phyloP scores from a whole-genome alignment of 1,140 invertebrate genomes.

The Copidosoma floridanum region DNA sequence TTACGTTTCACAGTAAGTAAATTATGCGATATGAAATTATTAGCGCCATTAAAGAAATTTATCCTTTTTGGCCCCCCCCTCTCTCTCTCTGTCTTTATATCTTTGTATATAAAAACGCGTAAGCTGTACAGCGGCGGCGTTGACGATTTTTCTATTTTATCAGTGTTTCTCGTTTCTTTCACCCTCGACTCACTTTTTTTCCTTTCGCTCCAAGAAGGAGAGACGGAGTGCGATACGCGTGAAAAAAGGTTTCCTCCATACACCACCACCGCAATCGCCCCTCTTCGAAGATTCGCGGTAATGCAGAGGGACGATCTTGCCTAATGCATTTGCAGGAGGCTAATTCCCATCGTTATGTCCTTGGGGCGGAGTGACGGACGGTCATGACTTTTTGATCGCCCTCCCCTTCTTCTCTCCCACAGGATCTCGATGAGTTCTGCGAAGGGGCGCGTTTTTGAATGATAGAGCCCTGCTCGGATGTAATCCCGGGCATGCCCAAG shows the following conservation, averaged over 20 bases:
- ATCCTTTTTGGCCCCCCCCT: constrained; percentile 50
- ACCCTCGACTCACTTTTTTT: constrained; percentile 13
- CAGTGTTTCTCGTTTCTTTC: too few species aligned
- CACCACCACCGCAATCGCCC: too few species aligned
- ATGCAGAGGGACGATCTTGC: constrained; percentile 13
- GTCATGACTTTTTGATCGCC: constrained; percentile 53
- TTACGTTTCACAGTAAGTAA: constrained; percentile 60
- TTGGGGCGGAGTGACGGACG: constrained; percentile 47
- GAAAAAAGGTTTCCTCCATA: too few species aligned
- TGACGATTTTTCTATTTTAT: constrained; percentile 59
- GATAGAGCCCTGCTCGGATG: not conserved
- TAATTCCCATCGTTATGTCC: constrained; percentile 52
- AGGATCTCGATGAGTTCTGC: not conserved
- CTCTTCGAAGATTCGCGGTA: too few species aligned
- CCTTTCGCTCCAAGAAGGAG: not conserved
- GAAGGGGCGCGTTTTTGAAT: not conserved
- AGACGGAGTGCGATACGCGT: too few species aligned
- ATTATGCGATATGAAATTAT: constrained; percentile 61
- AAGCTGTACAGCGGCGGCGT: too few species aligned
- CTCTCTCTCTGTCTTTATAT: not conserved
- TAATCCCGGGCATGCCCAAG: too few species aligned
- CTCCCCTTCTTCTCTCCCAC: too few species aligned
- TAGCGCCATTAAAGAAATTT: constrained; percentile 60
- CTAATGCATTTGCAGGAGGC: constrained; percentile 55
- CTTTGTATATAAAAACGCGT: not conserved